Evolutionary conservation across 1,140 invertebrate species (phyloP).

Genomic region (Drosophila lacteicornis): DNA sequence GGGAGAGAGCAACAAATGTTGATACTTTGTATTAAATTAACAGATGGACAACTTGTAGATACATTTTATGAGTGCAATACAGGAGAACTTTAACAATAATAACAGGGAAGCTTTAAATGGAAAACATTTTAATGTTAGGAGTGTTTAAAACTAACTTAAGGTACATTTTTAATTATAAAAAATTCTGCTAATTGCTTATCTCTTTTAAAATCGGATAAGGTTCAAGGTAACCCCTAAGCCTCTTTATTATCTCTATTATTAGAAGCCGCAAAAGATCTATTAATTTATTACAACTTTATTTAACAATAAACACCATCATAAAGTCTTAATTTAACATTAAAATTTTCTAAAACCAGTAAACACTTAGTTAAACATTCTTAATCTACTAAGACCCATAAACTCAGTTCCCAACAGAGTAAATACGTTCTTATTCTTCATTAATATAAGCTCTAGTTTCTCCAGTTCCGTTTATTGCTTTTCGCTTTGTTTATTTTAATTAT

Average conservation of each 20-base stretch:
- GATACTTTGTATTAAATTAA: slow-evolving; percentile 15
- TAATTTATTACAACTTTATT: too few relatives aligned
- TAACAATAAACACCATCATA: too few relatives aligned
- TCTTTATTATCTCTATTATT: too few relatives aligned
- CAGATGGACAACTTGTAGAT: slow-evolving; percentile 17
- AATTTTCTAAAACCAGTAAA: too few relatives aligned
- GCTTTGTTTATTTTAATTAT: slow-evolving; percentile 35
- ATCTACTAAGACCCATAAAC: not conserved
- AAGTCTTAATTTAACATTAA: too few relatives aligned
- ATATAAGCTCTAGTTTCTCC: slow-evolving; percentile 33
- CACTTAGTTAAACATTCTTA: too few relatives aligned
- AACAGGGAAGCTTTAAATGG: not conserved
- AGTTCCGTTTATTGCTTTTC: slow-evolving; percentile 32
- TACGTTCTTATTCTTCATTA: not conserved
- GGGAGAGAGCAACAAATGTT: not conserved
- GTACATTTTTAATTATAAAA: too few relatives aligned
- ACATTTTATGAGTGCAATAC: slow-evolving; percentile 4
- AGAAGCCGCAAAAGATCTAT: too few relatives aligned
- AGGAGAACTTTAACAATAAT: not conserved
- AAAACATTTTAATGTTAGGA: not conserved
- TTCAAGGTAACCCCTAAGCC: too few relatives aligned
- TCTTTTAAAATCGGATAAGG: too few relatives aligned
- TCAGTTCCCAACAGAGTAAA: slow-evolving; percentile 15
- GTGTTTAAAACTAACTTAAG: too few relatives aligned
- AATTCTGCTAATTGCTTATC: too few relatives aligned